phyloP scores from a whole-genome alignment of 2,888 invertebrate species.

The Ophion obscuratus region DNA sequence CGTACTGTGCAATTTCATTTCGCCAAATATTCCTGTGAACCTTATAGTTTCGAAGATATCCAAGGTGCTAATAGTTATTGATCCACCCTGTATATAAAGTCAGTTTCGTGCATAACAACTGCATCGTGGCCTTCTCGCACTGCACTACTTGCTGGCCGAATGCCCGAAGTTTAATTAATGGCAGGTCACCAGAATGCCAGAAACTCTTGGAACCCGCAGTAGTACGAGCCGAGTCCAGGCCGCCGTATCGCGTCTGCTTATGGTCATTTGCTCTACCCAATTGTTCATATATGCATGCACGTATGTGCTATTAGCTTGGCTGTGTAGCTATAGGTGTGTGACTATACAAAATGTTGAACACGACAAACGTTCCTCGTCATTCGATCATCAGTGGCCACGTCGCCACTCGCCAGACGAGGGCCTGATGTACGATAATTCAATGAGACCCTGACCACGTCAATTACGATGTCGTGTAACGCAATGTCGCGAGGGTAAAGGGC shows the following conservation, averaged over 20 bases:
- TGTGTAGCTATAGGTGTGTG: background rate
- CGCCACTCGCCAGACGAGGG: slow-evolving; percentile 17
- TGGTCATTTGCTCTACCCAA: background rate
- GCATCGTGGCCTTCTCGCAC: slow-evolving; percentile 41
- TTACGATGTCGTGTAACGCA: slow-evolving; percentile 38
- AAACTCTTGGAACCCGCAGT: slow-evolving; percentile 48
- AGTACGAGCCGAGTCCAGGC: slow-evolving; percentile 57
- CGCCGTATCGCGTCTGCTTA: slow-evolving; percentile 30
- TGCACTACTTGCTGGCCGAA: slow-evolving; percentile 58
- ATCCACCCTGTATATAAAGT: no score
- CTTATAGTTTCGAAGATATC: no score
- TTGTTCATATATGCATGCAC: background rate
- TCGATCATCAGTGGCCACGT: slow-evolving; percentile 43
- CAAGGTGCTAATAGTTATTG: no score
- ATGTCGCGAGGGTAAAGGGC: background rate
- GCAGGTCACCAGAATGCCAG: slow-evolving; percentile 56
- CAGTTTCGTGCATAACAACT: slow-evolving; percentile 50
- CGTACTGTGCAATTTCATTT: no score
- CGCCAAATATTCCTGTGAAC: no score
- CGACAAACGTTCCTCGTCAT: slow-evolving; percentile 61
- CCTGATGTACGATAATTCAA: slow-evolving; percentile 61
- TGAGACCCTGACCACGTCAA: slow-evolving; percentile 58
- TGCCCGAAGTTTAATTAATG: slow-evolving; percentile 67
- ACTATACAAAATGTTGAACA: slow-evolving; percentile 40
- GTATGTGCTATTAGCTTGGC: background rate